Base-by-base conservation (phyloP, 1,140 invertebrate species). In the Anthonomus grandis region DNA sequence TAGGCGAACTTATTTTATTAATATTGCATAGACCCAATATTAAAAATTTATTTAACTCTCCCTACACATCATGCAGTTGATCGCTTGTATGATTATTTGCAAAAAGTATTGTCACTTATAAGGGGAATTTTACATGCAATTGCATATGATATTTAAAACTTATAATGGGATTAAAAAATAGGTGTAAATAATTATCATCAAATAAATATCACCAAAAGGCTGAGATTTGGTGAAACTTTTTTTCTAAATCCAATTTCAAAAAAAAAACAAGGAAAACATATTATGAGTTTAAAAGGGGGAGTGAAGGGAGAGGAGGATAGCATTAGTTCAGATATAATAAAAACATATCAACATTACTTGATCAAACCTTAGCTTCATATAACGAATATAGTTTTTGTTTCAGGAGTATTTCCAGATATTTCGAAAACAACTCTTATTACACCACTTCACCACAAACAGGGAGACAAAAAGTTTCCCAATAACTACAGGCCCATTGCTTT, bases 311-410 rank as follows among this genome's bases (percentile, higher is more conserved):
- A 4, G 6, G 25, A 13, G 21, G 8, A 37, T 13, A n/a, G 44
- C 10, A 15, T 45, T 8, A 13, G 27, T 3, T 53, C n/a, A 22
- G 27, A 15, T 15, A 9, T 22, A 25, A 17, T 23, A 21, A 13
- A 36, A 19, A 21, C 27, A 41, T 41, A 41, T 41, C 6, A 23
- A 50, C 36, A 34, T 42, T 13, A 54, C n/a, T 8, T 31, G 6
- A 41, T 41, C 6, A 41, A 41, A 41, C 38, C 38, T 8, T 48
- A 8, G 15, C 5, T 47, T 17, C 18, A 52, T 15, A 47, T 15
- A 5, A 31, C 18, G 12, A 10, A 54, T 23, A 21, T 17, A 37
- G 21, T 2, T 8, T 57, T 22, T 8, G n/a, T 41, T 58, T 8
- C 38, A 9, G 38, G 38, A 13, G 18, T 41, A 9, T 41, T 41